Percentiles rank a stretch among this genome's conserved stretches.
Evolutionary conservation across 2,888 invertebrate genomes (phyloP).

Genomic region (Dendrolimus pini): DNA sequence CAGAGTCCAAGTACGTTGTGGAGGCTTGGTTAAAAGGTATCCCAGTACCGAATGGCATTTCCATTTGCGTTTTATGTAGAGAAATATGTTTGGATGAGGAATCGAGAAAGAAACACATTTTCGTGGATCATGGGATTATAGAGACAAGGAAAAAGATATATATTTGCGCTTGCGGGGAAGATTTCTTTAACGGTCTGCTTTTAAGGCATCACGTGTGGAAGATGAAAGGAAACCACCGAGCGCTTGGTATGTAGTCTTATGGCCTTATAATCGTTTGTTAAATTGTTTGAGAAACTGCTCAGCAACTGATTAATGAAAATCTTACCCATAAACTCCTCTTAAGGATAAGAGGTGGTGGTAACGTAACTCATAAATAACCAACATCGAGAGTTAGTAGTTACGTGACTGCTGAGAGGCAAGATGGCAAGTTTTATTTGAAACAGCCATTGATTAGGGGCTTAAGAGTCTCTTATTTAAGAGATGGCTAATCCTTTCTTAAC

Average conservation of each 20-base stretch:
- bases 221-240: conserved; percentile 19
- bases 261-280: no score
- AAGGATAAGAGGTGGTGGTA: no score
- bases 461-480: no score
- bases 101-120: conserved; percentile 25
- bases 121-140: conserved; percentile 17
- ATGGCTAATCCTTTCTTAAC: no score
- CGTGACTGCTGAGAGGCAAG: no score
- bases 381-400: no score
- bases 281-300: no score
- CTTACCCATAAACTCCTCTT: no score
- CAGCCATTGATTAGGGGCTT: no score
- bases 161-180: conserved; percentile 36
- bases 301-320: no score
- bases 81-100: conserved; percentile 25
- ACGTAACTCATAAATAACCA: no score
- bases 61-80: conserved; percentile 42
- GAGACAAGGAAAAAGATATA: conserved; percentile 2
- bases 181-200: conserved; percentile 35
- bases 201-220: conserved; percentile 45
- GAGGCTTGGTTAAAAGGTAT: conserved; percentile 24
- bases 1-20: conserved; percentile 8
- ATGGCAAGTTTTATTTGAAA: no score
- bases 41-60: conserved; percentile 17
- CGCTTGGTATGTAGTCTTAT: conserved; percentile 14